A percentile compares a stretch with the other conserved stretches of the same genome.
These are phyloP conservation scores for Herpetotheres cachinnans DNA, from an alignment of 2,113 vertebrate species.

Conservation along the genomic window DNA sequence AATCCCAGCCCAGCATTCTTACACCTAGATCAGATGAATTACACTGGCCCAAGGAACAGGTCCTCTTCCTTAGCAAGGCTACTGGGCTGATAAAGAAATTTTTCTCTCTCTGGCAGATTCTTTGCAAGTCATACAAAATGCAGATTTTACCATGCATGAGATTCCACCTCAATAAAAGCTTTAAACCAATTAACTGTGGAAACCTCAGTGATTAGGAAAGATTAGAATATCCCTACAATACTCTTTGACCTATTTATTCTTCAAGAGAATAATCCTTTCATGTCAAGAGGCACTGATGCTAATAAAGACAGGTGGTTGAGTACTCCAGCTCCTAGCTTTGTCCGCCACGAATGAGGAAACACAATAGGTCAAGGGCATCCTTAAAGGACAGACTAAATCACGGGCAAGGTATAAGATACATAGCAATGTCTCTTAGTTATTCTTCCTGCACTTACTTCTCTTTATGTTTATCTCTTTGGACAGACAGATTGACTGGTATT, in stretches of 20 bases:
- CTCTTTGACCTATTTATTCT: slow-evolving; percentile 1
- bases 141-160: not conserved
- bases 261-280: not conserved
- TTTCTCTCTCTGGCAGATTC: not conserved
- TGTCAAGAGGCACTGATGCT: not conserved
- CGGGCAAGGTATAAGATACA: not conserved
- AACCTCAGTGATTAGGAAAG: not conserved
- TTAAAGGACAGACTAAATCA: not conserved
- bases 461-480: not conserved
- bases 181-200: not conserved
- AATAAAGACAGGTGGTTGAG: not conserved
- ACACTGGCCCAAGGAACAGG: not conserved
- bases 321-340: not conserved
- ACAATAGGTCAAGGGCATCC: not conserved
- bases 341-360: not conserved
- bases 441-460: not conserved
- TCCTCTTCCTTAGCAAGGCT: not conserved
- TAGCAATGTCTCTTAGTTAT: not conserved
- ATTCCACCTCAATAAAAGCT: not conserved
- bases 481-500: accelerated
- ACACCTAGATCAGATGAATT: not conserved
- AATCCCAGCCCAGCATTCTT: not conserved
- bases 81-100: not conserved
- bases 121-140: not conserved
- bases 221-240: not conserved